Base-by-base conservation (phyloP, 2,888 invertebrate genomes). In the Drosophila mulleri region DNA sequence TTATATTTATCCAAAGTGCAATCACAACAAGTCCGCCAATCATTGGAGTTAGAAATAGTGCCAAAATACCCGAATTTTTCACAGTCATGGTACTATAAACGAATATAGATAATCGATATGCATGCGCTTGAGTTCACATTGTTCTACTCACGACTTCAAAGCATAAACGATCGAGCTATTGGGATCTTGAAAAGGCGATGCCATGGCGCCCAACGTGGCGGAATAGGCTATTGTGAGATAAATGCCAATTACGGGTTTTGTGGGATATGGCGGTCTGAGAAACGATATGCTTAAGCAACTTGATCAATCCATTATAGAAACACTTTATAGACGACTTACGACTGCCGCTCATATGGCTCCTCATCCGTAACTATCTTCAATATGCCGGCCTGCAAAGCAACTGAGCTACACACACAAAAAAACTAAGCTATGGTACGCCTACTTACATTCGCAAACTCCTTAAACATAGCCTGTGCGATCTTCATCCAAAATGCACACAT, bases 401-500 rank as follows among this genome's bases (percentile, higher is more conserved):
- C 29, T 18, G 23, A 32, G 42, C 32, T 42, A 9, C 2, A n/a
- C 2, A n/a, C 2, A 9, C 0, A 9, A n/a, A n/a, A n/a, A 4
- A 23, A 20, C 12, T 29, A 12, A 3, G 6, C 23, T 12, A 12
- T 7, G 2, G 1, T 1, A 16, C 5, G 11, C 20, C 16, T 29
- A 69, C 79, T 60, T 20, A 85, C 85, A 0, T 32, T 39, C 9
- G 35, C 35, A 16, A 70, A 75, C 52, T 80, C 80, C 0, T 9
- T 2, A 12, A 86, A 8, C 0, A 74, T 23, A 1, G 84, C 75
- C 54, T 70, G 63, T 1, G 82, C 52, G 2, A 89, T 18, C 41
- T 84, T 89, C 88, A 87, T 87, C 56, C 64, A 74, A 54, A 89
- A 45, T 0, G 82, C 84, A 0, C 70, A 18, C 6, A 65, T 59